Percentiles rank a stretch among this genome's conserved stretches.
Conservation (phyloP, 1,140 invertebrate species). For the Hylaeus volcanicus region DNA sequence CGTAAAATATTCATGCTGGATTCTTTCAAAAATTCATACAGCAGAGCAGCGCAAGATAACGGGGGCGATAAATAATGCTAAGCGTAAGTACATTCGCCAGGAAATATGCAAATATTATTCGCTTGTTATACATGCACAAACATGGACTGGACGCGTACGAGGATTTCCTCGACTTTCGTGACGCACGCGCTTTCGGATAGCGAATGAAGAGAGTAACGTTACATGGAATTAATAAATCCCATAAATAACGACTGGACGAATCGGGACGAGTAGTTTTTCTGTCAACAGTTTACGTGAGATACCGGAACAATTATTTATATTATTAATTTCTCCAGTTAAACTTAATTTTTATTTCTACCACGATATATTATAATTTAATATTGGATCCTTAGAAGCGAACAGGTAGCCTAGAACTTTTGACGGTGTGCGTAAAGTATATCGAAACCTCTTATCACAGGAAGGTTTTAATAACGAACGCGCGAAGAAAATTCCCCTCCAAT, state of each 20-base stretch:
- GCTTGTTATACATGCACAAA: background rate
- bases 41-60: background rate
- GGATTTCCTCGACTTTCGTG: background rate
- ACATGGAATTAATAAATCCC: background rate
- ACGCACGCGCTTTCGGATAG: background rate
- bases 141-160: background rate
- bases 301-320: no score
- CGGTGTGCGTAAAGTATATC: background rate
- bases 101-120: conserved; percentile 38
- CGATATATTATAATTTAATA: no score
- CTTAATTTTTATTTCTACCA: no score
- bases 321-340: no score
- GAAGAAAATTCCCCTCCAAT: background rate
- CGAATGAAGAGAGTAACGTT: background rate
- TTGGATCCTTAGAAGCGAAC: no score
- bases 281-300: no score
- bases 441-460: background rate
- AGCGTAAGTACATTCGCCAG: background rate
- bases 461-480: background rate
- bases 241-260: background rate
- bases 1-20: conserved; percentile 23
- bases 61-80: conserved; percentile 13
- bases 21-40: conserved; percentile 8
- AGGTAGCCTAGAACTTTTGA: background rate
- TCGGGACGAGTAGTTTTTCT: no score